Evolutionary conservation across 2,797 vertebrate species (phyloP), one percentile per base, ranked within the genome.

Genomic region (Vipera latastei): DNA sequence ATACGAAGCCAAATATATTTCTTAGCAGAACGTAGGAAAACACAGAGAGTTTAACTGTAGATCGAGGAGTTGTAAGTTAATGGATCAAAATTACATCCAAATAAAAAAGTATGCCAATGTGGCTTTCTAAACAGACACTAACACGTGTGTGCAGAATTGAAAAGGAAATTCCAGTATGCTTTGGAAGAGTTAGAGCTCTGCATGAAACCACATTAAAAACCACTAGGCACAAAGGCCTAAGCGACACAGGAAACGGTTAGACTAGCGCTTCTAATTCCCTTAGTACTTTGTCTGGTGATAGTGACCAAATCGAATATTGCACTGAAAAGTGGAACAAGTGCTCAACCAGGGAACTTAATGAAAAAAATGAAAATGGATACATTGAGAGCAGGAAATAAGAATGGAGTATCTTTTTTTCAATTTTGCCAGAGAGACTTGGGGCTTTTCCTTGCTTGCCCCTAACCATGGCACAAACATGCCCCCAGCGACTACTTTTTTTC

Each of bases 101-200:
- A 93, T 88, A 95, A 83, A 93, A 92, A 86, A 94, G 89, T 91
- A 92, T 93, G 55, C 26, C 55, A 94, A 89, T 13, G 92, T 91
- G 73, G 56, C 3, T 60, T 83, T 89, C 61, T 83, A 61, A 91
- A 88, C 44, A 83, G 3, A 48, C 28, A 56, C 20, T 38, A 3
- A 90, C 69, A 0, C 0, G 85, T 55, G 3, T 0, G 14, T 53
- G 22, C 48, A 11, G 2, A 95, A 51, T 73, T 56, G 69, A 93
- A 95, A 92, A 90, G 69, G 93, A 95, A 95, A 90, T 25, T 94
- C 57, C 59, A 59, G 26, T 22, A 61, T 0, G 0, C 56, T 90
- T 94, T 93, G 90, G 92, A 61, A 83, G 8, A 93, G 12, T 78
- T 92, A 51, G 51, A 85, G 6, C 0, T 0, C 86, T 59, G 92